Conservation (phyloP, 64 coral and sea anemone genomes). For the Pocillopora verrucosa region DNA sequence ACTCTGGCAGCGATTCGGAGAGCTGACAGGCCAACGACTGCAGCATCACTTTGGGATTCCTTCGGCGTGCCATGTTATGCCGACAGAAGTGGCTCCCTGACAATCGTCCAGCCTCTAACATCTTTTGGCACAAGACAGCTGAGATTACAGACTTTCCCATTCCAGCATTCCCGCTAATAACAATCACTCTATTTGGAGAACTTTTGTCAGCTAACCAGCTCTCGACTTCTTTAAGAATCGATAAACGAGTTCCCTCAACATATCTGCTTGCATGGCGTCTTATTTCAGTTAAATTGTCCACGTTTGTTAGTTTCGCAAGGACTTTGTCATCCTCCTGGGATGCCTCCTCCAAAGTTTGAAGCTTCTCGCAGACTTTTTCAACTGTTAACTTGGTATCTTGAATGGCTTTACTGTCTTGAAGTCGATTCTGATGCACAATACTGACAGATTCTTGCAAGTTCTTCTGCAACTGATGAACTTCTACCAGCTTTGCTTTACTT, state of each 20-base stretch:
- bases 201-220: not conserved
- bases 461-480: not conserved
- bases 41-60: constrained; percentile 56
- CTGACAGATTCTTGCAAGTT: not conserved
- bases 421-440: not conserved
- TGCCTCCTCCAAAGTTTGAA: not conserved
- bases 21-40: constrained; percentile 57
- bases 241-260: constrained; percentile 25
- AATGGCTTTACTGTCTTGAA: not conserved
- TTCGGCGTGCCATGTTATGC: constrained; percentile 43
- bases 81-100: constrained; percentile 68
- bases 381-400: not conserved
- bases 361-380: not conserved
- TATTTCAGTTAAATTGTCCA: not conserved
- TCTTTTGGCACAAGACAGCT: constrained; percentile 27
- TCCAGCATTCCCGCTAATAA: constrained; percentile 52
- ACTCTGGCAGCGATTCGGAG: constrained; percentile 32
- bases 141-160: constrained; percentile 71
- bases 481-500: too few relatives aligned
- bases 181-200: constrained; percentile 13
- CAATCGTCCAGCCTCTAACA: constrained; percentile 18
- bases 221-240: constrained; percentile 20
- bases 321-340: not conserved
- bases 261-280: not conserved
- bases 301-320: not conserved